Conservation (phyloP, 64 coral and sea anemone genomes). For the Actinia equina region DNA sequence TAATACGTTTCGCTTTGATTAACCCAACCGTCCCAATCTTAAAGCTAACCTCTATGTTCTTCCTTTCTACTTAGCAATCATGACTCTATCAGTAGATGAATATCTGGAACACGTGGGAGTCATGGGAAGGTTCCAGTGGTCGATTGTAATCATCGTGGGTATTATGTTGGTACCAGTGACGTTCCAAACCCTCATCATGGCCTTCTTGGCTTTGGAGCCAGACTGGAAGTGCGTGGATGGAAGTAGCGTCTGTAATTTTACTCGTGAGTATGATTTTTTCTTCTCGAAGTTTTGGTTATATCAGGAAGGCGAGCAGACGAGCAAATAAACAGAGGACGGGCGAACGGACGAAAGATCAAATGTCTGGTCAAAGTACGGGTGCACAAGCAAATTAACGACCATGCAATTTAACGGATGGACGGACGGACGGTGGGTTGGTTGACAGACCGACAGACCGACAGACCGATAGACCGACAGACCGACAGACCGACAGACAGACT, state of each 20-base stretch:
- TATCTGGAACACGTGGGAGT: constrained; percentile 58
- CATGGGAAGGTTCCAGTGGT: constrained; percentile 89
- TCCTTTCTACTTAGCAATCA: not conserved
- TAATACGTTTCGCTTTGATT: no score
- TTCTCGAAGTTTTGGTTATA: no score
- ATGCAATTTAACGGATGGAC: not conserved
- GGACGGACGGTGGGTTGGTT: not conserved
- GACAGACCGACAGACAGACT: no score
- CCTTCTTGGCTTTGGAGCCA: constrained; percentile 81
- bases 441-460: no score
- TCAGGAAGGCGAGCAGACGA: no score
- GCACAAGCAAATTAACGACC: no score
- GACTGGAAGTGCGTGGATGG: constrained; percentile 78
- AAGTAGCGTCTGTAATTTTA: constrained; percentile 82
- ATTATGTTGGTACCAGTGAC: constrained; percentile 79
- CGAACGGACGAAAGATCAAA: no score
- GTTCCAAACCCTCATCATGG: constrained; percentile 89
- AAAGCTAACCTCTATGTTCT: no score
- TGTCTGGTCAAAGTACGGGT: no score
- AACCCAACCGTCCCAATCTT: no score
- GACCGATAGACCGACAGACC: not conserved
- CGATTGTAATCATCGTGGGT: constrained; percentile 55
- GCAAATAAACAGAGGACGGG: no score
- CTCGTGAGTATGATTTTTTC: constrained; percentile 49
- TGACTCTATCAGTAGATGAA: constrained; percentile 70